A percentile compares a stretch with the other conserved stretches of the same genome.
phyloP scores from a whole-genome alignment of 2,888 invertebrate species.

The Eubasilissa splendida region DNA sequence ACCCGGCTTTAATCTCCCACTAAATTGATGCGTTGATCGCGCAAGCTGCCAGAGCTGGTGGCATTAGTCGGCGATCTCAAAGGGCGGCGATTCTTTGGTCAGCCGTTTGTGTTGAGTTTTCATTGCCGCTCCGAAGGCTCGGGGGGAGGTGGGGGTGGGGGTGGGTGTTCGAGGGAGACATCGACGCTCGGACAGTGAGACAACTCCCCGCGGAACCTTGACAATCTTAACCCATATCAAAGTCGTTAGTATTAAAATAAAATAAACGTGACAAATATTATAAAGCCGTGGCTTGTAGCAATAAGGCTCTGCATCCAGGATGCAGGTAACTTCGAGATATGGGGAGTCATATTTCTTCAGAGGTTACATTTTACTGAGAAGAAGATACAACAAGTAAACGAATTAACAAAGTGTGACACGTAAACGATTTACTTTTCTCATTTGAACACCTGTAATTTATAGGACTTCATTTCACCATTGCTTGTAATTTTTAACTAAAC shows the following conservation, averaged over 20 bases:
- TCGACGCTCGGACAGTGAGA: constrained; percentile 45
- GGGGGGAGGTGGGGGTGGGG: constrained; percentile 1
- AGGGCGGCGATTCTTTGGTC: constrained; percentile 26
- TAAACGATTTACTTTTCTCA: no score
- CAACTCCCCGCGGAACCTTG: constrained; percentile 37
- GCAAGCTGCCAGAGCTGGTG: not conserved
- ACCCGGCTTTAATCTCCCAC: not conserved
- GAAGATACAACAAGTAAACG: no score
- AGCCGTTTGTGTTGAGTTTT: constrained; percentile 44
- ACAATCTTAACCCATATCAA: constrained; percentile 42
- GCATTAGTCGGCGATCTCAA: constrained; percentile 44
- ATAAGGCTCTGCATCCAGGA: not conserved
- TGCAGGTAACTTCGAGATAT: no score
- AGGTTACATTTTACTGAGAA: no score
- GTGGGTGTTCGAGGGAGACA: constrained; percentile 32
- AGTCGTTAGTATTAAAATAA: constrained; percentile 26
- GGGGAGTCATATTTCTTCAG: no score
- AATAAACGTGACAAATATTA: constrained; percentile 16
- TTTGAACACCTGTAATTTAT: no score
- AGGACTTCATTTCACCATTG: no score
- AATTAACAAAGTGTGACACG: no score
- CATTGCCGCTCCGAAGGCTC: constrained; percentile 46
- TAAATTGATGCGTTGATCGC: not conserved
- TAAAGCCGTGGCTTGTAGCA: not conserved
- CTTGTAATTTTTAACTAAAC: no score